Base-by-base conservation (phyloP, 2,888 invertebrate genomes). In the Pyrrhia umbra region DNA sequence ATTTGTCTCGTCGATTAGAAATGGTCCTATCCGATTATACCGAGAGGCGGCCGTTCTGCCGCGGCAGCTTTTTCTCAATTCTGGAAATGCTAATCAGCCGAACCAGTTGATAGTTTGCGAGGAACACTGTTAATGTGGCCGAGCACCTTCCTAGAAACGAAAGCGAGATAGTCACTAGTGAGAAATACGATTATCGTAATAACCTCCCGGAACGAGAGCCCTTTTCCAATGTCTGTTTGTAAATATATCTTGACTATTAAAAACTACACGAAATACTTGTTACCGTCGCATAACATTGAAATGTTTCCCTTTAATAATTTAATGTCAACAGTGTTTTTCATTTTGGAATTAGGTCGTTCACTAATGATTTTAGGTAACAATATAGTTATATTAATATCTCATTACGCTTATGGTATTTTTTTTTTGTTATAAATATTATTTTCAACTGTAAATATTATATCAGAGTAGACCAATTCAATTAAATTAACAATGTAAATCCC, bases 101-200 rank as follows among this genome's bases (percentile, higher is more conserved):
- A 87, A 88, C 90, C 88, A 86, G 93, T 91, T 90, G 91, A 90
- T 91, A 90, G 92, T 93, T 93, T 86, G 92, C 92, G 88, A 90
- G 88, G 87, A 89, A 87, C 86, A 84, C 86, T 85, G 84, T 75
- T 85, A 82, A 85, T 81, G 80, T 82, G 80, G 77, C 78, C 81
- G 84, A 85, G 87, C 88, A 83, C 87, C 90, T 94, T 94, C 94
- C 85, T 75, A 86, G 94, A 94, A 94, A 90, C 92, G 93, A 93
- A 92, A 93, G 92, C 92, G 89, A 92, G 91, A 91, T 90, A 91
- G 89, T 82, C 85, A 80, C 89, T 92, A 90, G 92, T 90, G 88
- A 90, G 93, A 93, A 94, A 91, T 86, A 88, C 89, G 90, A 94
- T 94, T 93, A 94, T 89, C 88, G 91, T 93, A 93, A 94, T 91